These are phyloP conservation scores for Scatophagus argus DNA, from an alignment of 2,113 vertebrate genomes.

Conservation along the genomic window DNA sequence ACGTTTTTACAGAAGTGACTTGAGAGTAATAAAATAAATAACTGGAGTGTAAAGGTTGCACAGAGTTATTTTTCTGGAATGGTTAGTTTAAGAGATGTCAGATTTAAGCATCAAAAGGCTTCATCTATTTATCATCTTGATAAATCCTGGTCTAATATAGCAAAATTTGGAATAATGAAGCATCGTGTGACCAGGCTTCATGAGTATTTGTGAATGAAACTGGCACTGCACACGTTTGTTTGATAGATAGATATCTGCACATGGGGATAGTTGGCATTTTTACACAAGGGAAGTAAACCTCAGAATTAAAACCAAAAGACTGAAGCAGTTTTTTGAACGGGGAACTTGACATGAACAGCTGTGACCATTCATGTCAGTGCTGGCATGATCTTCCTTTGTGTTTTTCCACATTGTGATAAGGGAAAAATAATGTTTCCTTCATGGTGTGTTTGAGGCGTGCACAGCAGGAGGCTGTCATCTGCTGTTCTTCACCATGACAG, in stretches of 20 bases:
- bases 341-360: background rate
- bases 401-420: background rate
- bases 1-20: background rate
- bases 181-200: background rate
- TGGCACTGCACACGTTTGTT: background rate
- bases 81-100: background rate
- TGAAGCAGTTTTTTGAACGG: no score
- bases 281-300: background rate
- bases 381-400: background rate
- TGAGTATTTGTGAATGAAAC: background rate
- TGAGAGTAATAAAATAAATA: background rate
- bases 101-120: background rate
- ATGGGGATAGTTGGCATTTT: background rate
- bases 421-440: background rate
- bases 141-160: background rate
- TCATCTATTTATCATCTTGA: background rate
- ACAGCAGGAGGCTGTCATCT: no score
- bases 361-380: background rate
- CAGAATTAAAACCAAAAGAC: background rate
- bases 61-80: background rate
- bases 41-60: background rate
- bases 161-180: background rate
- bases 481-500: no score
- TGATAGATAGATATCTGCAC: background rate
- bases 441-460: no score